Percentiles rank a stretch among this genome's conserved stretches.
Evolutionary conservation across 2,888 invertebrate species (phyloP).

Genomic region (Seira sanloemensis): DNA sequence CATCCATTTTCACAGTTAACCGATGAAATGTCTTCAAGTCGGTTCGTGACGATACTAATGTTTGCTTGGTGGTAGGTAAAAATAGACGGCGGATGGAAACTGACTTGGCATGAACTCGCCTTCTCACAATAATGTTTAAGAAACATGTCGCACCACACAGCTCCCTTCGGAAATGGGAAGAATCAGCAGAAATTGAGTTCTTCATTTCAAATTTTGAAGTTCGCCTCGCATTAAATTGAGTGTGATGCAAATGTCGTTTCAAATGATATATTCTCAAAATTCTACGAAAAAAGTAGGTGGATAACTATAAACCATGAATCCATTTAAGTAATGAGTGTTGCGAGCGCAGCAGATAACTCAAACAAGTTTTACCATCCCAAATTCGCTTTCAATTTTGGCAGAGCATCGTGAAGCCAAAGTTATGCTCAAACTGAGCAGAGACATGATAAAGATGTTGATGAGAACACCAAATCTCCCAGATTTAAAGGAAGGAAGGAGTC

Average conservation of each 20-base stretch:
- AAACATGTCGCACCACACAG: constrained; percentile 56
- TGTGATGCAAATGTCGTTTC: constrained; percentile 15
- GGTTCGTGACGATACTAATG: constrained; percentile 21
- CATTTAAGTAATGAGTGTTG: neutral
- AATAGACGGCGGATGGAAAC: constrained; percentile 57
- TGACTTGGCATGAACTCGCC: constrained; percentile 64
- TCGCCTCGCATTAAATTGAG: constrained; percentile 23
- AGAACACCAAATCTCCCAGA: neutral
- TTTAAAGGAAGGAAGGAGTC: neutral
- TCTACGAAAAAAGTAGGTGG: neutral
- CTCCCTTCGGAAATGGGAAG: too few species aligned
- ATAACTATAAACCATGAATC: neutral
- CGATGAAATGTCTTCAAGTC: neutral
- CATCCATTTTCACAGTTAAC: too few species aligned
- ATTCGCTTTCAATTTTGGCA: neutral
- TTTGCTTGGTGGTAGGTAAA: constrained; percentile 48
- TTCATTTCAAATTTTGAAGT: neutral
- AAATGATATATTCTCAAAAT: neutral
- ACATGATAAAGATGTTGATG: neutral
- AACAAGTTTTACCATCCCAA: neutral
- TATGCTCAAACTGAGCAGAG: neutral
- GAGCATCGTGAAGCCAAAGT: neutral
- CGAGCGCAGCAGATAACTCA: neutral
- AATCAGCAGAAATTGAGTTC: neutral
- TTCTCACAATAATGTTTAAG: neutral